phyloP scores from a whole-genome alignment of 2,113 vertebrate genomes.

The Loxodonta africana region DNA sequence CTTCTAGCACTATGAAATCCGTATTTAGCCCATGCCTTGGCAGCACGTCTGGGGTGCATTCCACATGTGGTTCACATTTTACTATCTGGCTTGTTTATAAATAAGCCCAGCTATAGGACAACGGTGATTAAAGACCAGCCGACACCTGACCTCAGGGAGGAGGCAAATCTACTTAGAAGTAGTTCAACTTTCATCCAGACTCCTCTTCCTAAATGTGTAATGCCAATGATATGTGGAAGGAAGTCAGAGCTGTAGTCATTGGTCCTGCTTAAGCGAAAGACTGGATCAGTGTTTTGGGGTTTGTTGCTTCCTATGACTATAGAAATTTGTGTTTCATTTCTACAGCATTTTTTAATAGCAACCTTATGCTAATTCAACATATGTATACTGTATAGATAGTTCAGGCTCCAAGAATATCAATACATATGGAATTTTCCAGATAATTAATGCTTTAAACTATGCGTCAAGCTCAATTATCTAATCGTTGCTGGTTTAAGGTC shows the following conservation, averaged over 20 bases:
- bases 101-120: conserved; percentile 5
- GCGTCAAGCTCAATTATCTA: conserved; percentile 56
- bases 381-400: conserved; percentile 72
- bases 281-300: conserved; percentile 21
- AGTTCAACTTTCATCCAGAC: not conserved
- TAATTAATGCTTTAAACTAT: conserved; percentile 69
- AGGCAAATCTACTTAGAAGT: not conserved
- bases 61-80: conserved; percentile 37
- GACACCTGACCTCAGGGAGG: conserved; percentile 10
- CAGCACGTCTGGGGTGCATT: not conserved
- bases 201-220: not conserved
- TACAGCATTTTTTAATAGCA: conserved; percentile 79
- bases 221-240: not conserved
- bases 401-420: conserved; percentile 70
- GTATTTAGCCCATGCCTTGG: not conserved
- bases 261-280: conserved; percentile 27
- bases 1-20: conserved; percentile 24
- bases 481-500: conserved; percentile 41
- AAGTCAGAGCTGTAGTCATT: conserved; percentile 53
- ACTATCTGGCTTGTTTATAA: conserved; percentile 46
- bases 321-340: conserved; percentile 68
- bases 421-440: conserved; percentile 69
- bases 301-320: conserved; percentile 67
- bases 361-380: conserved; percentile 80
- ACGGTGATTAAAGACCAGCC: conserved; percentile 32